A percentile compares a stretch with the other conserved stretches of the same genome.
These are phyloP conservation scores for Eonycteris spelaea DNA, from an alignment of 2,113 vertebrate genomes.

Conservation along the genomic window DNA sequence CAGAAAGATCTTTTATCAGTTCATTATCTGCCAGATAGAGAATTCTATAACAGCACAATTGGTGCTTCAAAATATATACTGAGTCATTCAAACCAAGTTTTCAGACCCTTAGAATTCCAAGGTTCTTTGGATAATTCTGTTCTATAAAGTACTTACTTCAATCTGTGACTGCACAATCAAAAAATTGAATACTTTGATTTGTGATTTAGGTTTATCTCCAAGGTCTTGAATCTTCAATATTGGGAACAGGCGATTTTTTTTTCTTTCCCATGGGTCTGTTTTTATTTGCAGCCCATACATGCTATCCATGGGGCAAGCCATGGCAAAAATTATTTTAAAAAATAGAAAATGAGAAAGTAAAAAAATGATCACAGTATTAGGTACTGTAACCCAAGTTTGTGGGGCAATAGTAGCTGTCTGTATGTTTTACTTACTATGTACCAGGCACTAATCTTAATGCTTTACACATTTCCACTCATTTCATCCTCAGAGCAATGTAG, in stretches of 20 bases:
- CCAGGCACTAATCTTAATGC: not conserved
- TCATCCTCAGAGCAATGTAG: not conserved
- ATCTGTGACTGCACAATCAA: not conserved
- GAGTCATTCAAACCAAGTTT: not conserved
- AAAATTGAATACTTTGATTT: constrained; percentile 39
- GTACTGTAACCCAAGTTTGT: not conserved
- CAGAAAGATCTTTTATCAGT: not conserved
- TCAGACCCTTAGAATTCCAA: not conserved
- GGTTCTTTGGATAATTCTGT: not conserved
- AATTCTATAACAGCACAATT: not conserved
- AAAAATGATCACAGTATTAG: not conserved
- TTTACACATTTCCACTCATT: not conserved
- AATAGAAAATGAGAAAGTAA: not conserved
- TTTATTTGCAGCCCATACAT: not conserved
- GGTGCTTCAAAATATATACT: not conserved
- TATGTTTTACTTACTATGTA: not conserved
- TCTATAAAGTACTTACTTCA: constrained; percentile 19
- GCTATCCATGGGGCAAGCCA: not conserved
- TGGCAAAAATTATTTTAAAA: not conserved
- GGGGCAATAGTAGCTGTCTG: not conserved
- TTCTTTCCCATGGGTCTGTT: not conserved
- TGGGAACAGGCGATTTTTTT: not conserved
- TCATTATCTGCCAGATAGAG: not conserved
- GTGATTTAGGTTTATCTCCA: not conserved
- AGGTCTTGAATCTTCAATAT: not conserved